phyloP scores from a whole-genome alignment of 2,797 vertebrate species.

The Pempheris klunzingeri region DNA sequence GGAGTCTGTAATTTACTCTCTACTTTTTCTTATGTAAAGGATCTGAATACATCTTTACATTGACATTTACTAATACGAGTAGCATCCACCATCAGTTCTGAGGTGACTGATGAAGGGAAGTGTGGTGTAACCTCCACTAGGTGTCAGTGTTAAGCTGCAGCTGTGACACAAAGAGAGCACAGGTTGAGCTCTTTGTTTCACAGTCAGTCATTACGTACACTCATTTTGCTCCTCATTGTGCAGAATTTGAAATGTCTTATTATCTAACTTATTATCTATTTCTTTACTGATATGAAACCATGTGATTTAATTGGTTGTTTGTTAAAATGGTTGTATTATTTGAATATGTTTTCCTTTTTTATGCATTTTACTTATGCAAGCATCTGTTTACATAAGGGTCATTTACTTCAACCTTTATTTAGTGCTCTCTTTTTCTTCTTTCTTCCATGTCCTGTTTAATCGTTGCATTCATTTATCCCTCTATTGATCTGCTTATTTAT shows the following conservation, averaged over 20 bases:
- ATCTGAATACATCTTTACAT: neutral
- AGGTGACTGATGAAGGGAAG: neutral
- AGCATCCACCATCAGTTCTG: neutral
- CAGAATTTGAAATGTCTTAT: neutral
- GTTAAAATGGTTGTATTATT: neutral
- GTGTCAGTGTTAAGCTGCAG: constrained; percentile 52
- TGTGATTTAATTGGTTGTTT: neutral
- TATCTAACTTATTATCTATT: neutral
- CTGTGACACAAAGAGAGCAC: constrained; percentile 23
- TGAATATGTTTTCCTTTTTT: neutral
- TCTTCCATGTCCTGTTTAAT: neutral
- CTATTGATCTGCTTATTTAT: neutral
- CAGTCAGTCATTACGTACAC: too few relatives aligned
- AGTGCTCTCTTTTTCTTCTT: neutral
- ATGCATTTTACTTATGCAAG: neutral
- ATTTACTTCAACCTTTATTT: neutral
- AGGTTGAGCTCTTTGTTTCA: constrained; percentile 50
- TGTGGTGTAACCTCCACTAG: constrained; percentile 45
- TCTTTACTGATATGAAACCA: too few relatives aligned
- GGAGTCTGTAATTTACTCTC: neutral
- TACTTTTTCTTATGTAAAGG: too few relatives aligned
- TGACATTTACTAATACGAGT: neutral
- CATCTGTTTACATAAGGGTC: neutral
- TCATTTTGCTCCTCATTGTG: neutral
- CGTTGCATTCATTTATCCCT: neutral